Base-by-base conservation (phyloP, 2,113 vertebrate species). In the Terrapene triunguis region DNA sequence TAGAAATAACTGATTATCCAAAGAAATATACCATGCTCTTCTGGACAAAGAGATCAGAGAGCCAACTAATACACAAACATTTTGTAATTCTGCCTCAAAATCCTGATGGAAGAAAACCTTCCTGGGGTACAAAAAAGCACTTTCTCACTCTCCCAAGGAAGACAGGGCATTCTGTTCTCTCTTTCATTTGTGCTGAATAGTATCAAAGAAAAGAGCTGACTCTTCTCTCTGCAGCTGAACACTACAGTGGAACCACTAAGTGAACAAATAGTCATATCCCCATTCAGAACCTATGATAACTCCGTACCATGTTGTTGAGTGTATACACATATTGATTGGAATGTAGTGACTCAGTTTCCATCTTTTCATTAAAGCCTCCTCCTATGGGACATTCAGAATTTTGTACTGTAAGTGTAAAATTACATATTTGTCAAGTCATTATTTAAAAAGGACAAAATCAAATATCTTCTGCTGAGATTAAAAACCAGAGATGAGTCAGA, bases 1-100 rank as follows among this genome's bases (percentile, higher is more conserved):
- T 57, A 92, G 92, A 96, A 98, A 97, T 97, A 98, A 94, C 92
- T 95, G 95, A 93, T 98, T 97, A 89, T 96, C 88, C 92, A 91
- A 97, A 96, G 85, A 92, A 87, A 44, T 82, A 92, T 90, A 93
- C 69, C 19, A 47, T 0, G 0, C 59, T 80, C 96, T 98, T 95
- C 84, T 98, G 96, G 94, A 95, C 90, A 97, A 95, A 96, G 76
- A 74, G 65, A 50, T 94, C 80, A 95, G 87, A 96, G 95, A 97
- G 93, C 96, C 21, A 85, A 97, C 90, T 90, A 97, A 97, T 88
- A 95, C 94, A 97, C 89, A 94, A 47, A 95, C 94, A 93, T 95
- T 65, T 98, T 94, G 97, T 96, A 94, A 87, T 96, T 97, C 96
- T 96, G 80, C 92, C 96, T 94, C 84, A 92, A 97, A 93, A 89